Base-by-base conservation (phyloP, 2,113 vertebrate genomes). In the Odontesthes bonariensis region DNA sequence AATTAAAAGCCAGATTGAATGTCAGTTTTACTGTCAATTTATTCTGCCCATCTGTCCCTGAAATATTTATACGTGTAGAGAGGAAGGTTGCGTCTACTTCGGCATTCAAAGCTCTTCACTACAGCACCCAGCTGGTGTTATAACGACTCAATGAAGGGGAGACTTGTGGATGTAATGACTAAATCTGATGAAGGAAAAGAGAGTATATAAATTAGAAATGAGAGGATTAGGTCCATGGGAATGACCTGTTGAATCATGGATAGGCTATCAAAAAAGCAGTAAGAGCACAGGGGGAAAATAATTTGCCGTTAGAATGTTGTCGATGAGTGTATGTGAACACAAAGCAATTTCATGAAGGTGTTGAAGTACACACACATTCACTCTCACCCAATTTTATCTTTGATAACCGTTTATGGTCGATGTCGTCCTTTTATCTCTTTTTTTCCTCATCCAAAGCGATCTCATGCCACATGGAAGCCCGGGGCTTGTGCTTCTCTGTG, bases 1-100 rank as follows among this genome's bases (percentile, higher is more conserved):
- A 92, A 94, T 92, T 92, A 91, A 93, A 93, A 92, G 91, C 54
- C 38, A 69, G 82, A 91, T 90, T 86, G 83, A 86, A 88, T 91
- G 90, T 94, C 91, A 91, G 91, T 91, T 91, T 93, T 88, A 86
- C 86, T 82, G 88, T 91, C 92, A 87, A 94, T 94, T 92, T 93
- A 94, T 91, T 92, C 91, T 69, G 85, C 85, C 83, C 63, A 67
- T 86, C 89, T 83, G 54, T 78, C 67, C 69, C 77, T 94, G 79
- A 93, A 94, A 93, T 94, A 94, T 94, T 92, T 84, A 94, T 92
- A 89, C 65, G 54, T 75, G 81, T 81, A 75, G 84, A 85, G 82
- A 79, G 83, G 84, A 85, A 82, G 77, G 87, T 77, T 79, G 88
- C 83, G 55, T 86, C 89, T 83, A 68, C 83, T 87, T 82, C 87